Base-by-base conservation (phyloP, 1,140 invertebrate genomes). In the Coenobita brevimanus region DNA sequence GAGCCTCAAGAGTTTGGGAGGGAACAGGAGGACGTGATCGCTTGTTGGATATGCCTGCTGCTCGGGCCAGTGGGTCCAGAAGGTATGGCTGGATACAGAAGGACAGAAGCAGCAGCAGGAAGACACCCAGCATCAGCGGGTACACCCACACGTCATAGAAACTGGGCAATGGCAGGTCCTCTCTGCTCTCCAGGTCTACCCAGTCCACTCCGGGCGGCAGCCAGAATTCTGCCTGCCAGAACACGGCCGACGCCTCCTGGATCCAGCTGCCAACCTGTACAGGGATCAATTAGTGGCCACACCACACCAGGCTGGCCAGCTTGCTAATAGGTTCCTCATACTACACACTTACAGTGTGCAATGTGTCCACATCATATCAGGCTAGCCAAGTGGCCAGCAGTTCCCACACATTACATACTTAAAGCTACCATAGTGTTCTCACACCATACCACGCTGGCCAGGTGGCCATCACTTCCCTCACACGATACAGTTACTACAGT, bases 191-290 rank as follows among this genome's bases (percentile, higher is more conserved):
- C 4, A 83, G 43, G 46, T 90, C 87, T 21, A 50, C 75, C 80
- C 80, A 89, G 54, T 79, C 46, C 27, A 76, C 69, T 17, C 78
- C 89, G 4, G 50, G 57, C 33, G 76, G 79, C 27, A 80, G 75
- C 85, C 76, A 81, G 38, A 69, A 73, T 27, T 60, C 57, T 57
- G 81, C 30, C 0, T 24, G 24, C 88, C 88, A 89, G 50, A 89
- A 84, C 13, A 46, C 10, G 0, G 82, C 75, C 6, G 88, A 79
- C 10, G 78, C 21, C 30, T 80, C 24, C 27, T 81, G 76, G 62
- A 57, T 73, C 85, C 60, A 79, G 1, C 38, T 27, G 27, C 85
- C 85, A 81, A 87, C 69, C 85, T 87, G 78, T n/a, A 80, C 79
- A 36, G n/a, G n/a, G n/a, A n/a, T n/a, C n/a, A n/a, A n/a, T n/a